Evolutionary conservation across 2,797 vertebrate genomes (phyloP), one percentile per base, ranked within the genome.

Genomic region (Labeo calbasu): DNA sequence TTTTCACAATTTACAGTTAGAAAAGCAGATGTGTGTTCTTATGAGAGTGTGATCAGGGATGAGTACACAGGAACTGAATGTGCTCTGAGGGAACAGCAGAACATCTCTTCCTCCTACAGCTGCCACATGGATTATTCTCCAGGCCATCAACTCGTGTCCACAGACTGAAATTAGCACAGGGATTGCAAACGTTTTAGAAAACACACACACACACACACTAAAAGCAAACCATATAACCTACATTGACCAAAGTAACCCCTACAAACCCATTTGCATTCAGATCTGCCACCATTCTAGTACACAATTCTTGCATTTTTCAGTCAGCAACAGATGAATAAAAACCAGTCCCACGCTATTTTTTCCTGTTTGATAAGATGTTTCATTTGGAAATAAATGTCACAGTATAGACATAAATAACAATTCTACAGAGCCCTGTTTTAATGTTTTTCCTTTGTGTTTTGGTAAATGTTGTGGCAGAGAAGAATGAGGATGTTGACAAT

Each of bases 41-140:
- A 32, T 32, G 19, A 25, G 73, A 23, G 12, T 43, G 32, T 40
- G 55, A 15, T 73, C 71, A 23, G 68, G 6, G n/a, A 50, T 55
- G 50, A 55, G 72, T 55, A 75, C 46, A 48, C 36, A 12, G n/a
- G 32, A 70, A 80, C 48, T 57, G 65, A 80, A 80, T 80, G 78
- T 80, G 40, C 63, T 69, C 10, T 3, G 14, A 55, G 28, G 57
- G 43, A 65, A 78, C 43, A 65, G 53, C 53, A 55, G 53, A 55
- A 17, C 25, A 76, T 36, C 8, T 53, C 51, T 36, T 53, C 63
- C 32, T 57, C 48, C 28, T 63, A 61, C 78, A 55, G 78, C 63
- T 80, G 78, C 32, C 78, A 46, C 28, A 40, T 80, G 65, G 21
- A 80, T 80, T 80, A 55, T 55, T 70, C 78, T 80, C 65, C 21